Conservation (phyloP, 1,140 invertebrate species). For the Neotoxoptera formosana region DNA sequence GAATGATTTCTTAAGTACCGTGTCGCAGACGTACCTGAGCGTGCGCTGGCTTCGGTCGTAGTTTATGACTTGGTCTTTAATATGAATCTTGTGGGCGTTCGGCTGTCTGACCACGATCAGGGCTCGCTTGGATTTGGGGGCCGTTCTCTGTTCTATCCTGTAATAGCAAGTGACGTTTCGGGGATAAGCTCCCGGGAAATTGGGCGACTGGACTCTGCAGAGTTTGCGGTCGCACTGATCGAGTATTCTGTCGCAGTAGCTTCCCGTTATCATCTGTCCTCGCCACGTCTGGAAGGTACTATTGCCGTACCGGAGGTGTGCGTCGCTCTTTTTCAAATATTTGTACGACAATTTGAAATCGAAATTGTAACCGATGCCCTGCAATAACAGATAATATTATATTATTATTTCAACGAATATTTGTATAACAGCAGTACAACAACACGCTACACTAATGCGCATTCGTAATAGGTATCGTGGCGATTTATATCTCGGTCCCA, state of each 20-base stretch:
- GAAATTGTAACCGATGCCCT: slow-evolving; percentile 81
- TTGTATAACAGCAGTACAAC: not conserved
- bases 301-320: slow-evolving; percentile 79
- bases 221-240: slow-evolving; percentile 72
- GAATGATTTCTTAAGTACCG: not conserved
- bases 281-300: slow-evolving; percentile 74
- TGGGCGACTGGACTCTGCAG: slow-evolving; percentile 82
- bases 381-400: slow-evolving; percentile 61
- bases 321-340: slow-evolving; percentile 77
- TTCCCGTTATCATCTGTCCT: slow-evolving; percentile 74
- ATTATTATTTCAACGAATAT: not conserved
- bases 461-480: not conserved
- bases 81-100: slow-evolving; percentile 79
- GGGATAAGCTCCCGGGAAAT: slow-evolving; percentile 86
- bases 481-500: not conserved
- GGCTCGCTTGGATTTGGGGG: slow-evolving; percentile 76
- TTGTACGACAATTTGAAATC: slow-evolving; percentile 85
- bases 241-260: slow-evolving; percentile 80
- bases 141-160: slow-evolving; percentile 73
- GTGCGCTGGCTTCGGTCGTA: slow-evolving; percentile 78
- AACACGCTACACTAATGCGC: too few relatives aligned
- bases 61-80: slow-evolving; percentile 79
- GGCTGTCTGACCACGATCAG: slow-evolving; percentile 77
- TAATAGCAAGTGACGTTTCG: slow-evolving; percentile 85
- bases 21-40: slow-evolving; percentile 68